These are phyloP conservation scores for Ellobium chinense DNA, from an alignment of 2,888 invertebrate species.

Conservation along the genomic window DNA sequence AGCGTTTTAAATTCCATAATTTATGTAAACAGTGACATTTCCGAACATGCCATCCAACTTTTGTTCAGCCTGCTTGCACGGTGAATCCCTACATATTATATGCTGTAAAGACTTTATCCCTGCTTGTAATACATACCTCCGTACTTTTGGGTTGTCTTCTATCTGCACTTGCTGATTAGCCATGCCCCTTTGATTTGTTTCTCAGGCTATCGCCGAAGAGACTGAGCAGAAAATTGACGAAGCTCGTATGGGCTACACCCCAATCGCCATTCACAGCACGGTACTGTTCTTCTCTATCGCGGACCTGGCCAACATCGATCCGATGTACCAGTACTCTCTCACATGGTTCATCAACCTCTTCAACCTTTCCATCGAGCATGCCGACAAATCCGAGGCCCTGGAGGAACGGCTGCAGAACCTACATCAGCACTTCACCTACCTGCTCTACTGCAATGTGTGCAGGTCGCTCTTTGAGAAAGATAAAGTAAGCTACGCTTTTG, in stretches of 20 bases:
- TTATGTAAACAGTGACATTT: too few relatives aligned
- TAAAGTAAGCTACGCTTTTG: too few relatives aligned
- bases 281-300: conserved; percentile 80
- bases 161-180: not conserved
- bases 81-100: too few relatives aligned
- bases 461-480: conserved; percentile 80
- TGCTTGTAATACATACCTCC: too few relatives aligned
- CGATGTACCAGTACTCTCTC: conserved; percentile 81
- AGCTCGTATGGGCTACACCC: conserved; percentile 79
- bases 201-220: conserved; percentile 78
- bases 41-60: too few relatives aligned
- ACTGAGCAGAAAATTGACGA: conserved; percentile 80
- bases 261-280: conserved; percentile 79
- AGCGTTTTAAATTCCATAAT: too few relatives aligned
- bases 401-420: conserved; percentile 75
- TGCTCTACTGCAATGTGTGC: conserved; percentile 80
- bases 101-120: too few relatives aligned
- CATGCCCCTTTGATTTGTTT: conserved; percentile 10
- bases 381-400: conserved; percentile 78
- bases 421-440: conserved; percentile 79
- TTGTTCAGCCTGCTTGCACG: too few relatives aligned
- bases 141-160: too few relatives aligned
- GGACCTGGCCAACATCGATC: conserved; percentile 80
- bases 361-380: conserved; percentile 79
- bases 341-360: conserved; percentile 81